Percentiles rank a stretch among this genome's conserved stretches.
Conservation (phyloP, 1,140 invertebrate species). For the Cataglyphis hispanica region DNA sequence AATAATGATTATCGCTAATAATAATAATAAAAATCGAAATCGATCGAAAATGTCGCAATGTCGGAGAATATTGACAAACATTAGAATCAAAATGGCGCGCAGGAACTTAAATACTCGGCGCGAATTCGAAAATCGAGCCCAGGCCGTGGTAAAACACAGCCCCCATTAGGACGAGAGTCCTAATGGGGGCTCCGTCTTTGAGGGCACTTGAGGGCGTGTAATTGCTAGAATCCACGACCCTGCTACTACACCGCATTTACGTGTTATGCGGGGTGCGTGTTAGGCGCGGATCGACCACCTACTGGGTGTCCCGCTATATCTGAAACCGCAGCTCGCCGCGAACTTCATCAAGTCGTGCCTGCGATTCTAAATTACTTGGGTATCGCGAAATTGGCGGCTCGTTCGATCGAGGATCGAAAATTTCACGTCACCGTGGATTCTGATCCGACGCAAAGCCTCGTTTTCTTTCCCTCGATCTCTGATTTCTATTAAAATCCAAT, state of each 20-base stretch:
- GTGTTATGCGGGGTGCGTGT: constrained; percentile 79
- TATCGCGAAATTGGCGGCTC: constrained; percentile 35
- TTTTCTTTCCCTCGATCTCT: background rate
- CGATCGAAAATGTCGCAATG: background rate
- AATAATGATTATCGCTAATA: too few relatives aligned
- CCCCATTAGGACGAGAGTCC: constrained; percentile 82
- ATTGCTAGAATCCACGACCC: constrained; percentile 86
- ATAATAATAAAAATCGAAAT: background rate
- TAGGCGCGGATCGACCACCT: constrained; percentile 74
- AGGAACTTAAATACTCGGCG: constrained; percentile 34
- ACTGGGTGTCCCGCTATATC: constrained; percentile 79
- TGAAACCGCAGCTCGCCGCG: constrained; percentile 35
- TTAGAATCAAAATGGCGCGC: constrained; percentile 38
- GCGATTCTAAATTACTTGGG: constrained; percentile 52
- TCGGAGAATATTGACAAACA: background rate
- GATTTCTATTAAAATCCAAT: background rate
- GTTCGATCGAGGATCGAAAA: constrained; percentile 22
- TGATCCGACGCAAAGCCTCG: background rate
- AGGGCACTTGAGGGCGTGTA: constrained; percentile 85
- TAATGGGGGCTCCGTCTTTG: constrained; percentile 85
- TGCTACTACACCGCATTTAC: constrained; percentile 83
- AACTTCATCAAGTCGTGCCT: constrained; percentile 56
- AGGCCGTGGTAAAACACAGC: constrained; percentile 77
- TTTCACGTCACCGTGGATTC: background rate
- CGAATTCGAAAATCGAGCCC: constrained; percentile 80